A percentile compares a stretch with the other conserved stretches of the same genome.
Conservation (phyloP, 2,797 vertebrate genomes). For the Syngnathus rostellatus region DNA sequence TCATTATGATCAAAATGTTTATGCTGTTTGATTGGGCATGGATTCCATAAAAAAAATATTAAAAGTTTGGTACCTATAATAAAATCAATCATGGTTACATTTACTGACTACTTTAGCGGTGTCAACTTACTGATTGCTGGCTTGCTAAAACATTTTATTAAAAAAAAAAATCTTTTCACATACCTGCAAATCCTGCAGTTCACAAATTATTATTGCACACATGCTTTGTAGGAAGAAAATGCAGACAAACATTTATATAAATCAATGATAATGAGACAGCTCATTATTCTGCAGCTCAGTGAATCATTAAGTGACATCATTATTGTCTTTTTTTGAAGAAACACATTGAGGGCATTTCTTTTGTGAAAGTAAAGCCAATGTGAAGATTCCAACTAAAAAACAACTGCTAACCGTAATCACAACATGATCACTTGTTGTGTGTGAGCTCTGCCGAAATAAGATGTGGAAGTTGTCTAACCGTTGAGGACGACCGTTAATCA, state of each 20-base stretch:
- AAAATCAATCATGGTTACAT: too few species aligned
- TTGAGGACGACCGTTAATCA: conserved; percentile 61
- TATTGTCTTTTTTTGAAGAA: conserved; percentile 65
- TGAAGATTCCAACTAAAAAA: background rate
- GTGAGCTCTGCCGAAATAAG: conserved; percentile 15
- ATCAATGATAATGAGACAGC: conserved; percentile 69
- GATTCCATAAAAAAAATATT: conserved; percentile 19
- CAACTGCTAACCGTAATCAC: background rate
- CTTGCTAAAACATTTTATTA: too few species aligned
- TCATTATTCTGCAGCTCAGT: conserved; percentile 63
- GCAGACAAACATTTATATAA: conserved; percentile 70
- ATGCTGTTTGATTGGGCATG: conserved; percentile 12
- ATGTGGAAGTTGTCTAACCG: conserved; percentile 35
- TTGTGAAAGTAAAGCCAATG: background rate
- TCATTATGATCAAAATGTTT: conserved; percentile 29
- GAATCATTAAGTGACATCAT: conserved; percentile 64
- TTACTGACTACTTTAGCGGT: too few species aligned
- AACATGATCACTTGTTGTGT: conserved; percentile 12
- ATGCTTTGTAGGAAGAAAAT: conserved; percentile 2
- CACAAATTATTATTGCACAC: conserved; percentile 9
- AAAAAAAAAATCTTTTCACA: background rate
- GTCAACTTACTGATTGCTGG: too few species aligned
- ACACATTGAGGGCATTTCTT: conserved; percentile 55
- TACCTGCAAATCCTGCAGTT: conserved; percentile 8
- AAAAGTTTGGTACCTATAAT: background rate